A percentile compares a stretch with the other conserved stretches of the same genome.
Evolutionary conservation across 2,888 invertebrate genomes (phyloP).

Genomic region (Lochmaea capreae): DNA sequence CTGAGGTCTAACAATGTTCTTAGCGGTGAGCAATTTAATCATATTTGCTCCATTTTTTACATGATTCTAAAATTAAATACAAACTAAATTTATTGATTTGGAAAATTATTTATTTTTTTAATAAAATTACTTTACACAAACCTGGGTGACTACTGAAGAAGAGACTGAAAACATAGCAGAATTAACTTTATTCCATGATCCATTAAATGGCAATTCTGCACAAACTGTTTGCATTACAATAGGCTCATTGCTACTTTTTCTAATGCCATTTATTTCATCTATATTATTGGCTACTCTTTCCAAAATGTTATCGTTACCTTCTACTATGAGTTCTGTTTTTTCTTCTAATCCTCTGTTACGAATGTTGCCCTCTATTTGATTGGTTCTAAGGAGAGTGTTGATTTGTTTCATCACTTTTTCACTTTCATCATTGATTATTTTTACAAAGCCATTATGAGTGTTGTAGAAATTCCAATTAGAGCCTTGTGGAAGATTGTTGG

Average conservation of each 20-base stretch:
- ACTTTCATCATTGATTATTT: constrained; percentile 73
- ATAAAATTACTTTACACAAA: constrained; percentile 16
- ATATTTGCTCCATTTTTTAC: constrained; percentile 51
- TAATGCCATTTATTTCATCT: constrained; percentile 75
- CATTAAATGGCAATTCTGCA: constrained; percentile 65
- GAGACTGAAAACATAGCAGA: constrained; percentile 56
- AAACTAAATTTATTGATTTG: not conserved
- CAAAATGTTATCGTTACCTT: constrained; percentile 85
- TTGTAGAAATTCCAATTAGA: constrained; percentile 79
- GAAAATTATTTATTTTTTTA: no score
- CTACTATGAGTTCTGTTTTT: constrained; percentile 81
- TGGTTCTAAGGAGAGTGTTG: constrained; percentile 69
- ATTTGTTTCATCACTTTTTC: constrained; percentile 73
- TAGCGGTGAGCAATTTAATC: constrained; percentile 74
- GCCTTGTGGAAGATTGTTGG: constrained; percentile 80
- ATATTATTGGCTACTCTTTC: constrained; percentile 82
- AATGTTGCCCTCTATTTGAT: constrained; percentile 71
- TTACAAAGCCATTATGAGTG: constrained; percentile 80
- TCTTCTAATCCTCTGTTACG: constrained; percentile 71
- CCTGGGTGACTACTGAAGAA: constrained; percentile 48
- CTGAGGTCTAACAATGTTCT: constrained; percentile 85
- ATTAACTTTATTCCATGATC: constrained; percentile 71
- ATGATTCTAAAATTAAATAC: constrained; percentile 27
- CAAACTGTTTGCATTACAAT: constrained; percentile 66
- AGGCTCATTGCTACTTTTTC: constrained; percentile 68